Percentiles rank a stretch among this genome's conserved stretches.
These are phyloP conservation scores for Botia kubotai DNA, from an alignment of 2,797 vertebrate species.

Conservation along the genomic window DNA sequence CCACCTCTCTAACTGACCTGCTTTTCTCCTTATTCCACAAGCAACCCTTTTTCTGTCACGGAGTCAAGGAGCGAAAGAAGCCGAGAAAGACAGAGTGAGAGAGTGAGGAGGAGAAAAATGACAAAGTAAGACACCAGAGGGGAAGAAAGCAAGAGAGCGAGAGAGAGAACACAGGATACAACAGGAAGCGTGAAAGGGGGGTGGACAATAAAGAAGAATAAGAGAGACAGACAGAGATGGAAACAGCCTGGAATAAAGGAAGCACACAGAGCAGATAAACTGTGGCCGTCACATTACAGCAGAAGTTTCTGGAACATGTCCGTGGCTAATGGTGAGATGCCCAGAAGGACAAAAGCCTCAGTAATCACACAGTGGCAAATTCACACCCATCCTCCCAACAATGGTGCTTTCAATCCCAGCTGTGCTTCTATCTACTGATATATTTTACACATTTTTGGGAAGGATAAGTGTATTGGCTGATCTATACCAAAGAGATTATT, in stretches of 20 bases:
- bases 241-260: conserved; percentile 14
- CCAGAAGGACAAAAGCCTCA: conserved; percentile 36
- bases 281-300: conserved; percentile 2
- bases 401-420: background rate
- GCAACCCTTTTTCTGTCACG: background rate
- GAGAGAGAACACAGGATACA: no score
- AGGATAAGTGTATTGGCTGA: no score
- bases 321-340: conserved; percentile 41
- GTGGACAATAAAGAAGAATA: no score
- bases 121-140: background rate
- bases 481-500: background rate
- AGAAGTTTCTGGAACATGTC: conserved; percentile 44
- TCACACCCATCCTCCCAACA: background rate
- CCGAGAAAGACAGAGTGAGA: no score
- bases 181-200: no score
- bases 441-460: background rate
- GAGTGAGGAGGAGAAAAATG: background rate
- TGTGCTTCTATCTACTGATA: background rate
- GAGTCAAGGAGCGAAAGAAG: background rate
- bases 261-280: conserved; percentile 26
- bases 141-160: no score
- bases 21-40: background rate
- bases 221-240: conserved; percentile 12
- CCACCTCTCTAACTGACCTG: conserved; percentile 1
- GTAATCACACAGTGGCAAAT: background rate